Conservation (phyloP, 2,797 vertebrate genomes). For the Falco naumanni region DNA sequence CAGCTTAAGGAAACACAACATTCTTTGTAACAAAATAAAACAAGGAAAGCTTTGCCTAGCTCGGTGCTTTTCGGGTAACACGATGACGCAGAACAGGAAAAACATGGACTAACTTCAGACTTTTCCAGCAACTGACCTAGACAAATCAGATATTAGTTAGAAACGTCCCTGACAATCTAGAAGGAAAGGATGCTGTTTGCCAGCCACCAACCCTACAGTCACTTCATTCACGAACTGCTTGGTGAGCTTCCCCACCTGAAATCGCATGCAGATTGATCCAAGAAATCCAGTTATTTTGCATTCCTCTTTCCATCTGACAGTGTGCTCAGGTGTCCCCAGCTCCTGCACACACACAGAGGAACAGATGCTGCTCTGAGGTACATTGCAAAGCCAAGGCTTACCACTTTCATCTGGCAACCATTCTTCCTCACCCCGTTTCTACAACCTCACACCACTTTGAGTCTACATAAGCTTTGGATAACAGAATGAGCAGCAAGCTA, state of each 20-base stretch:
- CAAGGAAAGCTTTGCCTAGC: background rate
- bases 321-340: background rate
- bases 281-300: background rate
- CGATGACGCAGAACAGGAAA: accelerated
- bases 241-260: background rate
- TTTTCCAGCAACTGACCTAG: background rate
- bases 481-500: background rate
- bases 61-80: background rate
- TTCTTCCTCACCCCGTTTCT: background rate
- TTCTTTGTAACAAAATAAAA: background rate
- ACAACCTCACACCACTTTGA: background rate
- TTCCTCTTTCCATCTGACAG: background rate
- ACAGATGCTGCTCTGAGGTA: background rate
- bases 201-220: accelerated
- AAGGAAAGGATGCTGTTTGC: background rate
- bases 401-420: background rate
- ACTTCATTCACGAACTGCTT: background rate
- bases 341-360: background rate
- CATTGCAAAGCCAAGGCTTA: background rate
- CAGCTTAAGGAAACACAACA: background rate
- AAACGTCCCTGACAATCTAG: background rate
- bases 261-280: background rate
- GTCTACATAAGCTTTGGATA: background rate
- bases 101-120: background rate
- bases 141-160: background rate